Evolutionary conservation across 1,140 invertebrate species (phyloP).

Genomic region (Ips typographus): DNA sequence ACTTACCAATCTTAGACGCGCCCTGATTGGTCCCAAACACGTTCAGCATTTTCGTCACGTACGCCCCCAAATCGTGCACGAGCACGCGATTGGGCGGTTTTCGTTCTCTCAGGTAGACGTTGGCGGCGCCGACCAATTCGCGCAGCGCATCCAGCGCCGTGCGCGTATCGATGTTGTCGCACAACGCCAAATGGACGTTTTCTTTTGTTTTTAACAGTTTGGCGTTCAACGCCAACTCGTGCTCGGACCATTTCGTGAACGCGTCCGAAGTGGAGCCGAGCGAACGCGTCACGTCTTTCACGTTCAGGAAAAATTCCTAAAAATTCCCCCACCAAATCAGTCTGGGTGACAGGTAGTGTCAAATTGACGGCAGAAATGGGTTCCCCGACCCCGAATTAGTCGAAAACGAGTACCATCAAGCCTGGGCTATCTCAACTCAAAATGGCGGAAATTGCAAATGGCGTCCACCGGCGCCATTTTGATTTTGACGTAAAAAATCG

Average conservation of each 20-base stretch:
- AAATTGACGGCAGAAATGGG: too few relatives aligned
- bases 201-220: conserved; percentile 68
- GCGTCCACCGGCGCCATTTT: too few relatives aligned
- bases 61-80: conserved; percentile 69
- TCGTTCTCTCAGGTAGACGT: conserved; percentile 80
- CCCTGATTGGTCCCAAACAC: conserved; percentile 84
- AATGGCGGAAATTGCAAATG: too few relatives aligned
- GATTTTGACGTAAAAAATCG: too few relatives aligned
- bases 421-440: too few relatives aligned
- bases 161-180: conserved; percentile 95
- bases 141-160: conserved; percentile 78
- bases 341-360: too few relatives aligned
- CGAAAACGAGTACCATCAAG: too few relatives aligned
- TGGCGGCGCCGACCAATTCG: conserved; percentile 78
- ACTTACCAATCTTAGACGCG: conserved; percentile 22
- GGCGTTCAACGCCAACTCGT: conserved; percentile 67
- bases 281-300: conserved; percentile 82
- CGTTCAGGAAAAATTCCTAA: conserved; percentile 93
- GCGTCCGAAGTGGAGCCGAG: conserved; percentile 56
- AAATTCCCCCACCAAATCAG: conserved; percentile 42
- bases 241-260: conserved; percentile 66
- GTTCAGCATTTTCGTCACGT: conserved; percentile 83
- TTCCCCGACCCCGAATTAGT: too few relatives aligned
- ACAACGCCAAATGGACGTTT: conserved; percentile 82
- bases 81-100: conserved; percentile 62